phyloP scores from a whole-genome alignment of 1,140 invertebrate species.

The Hyles vespertilio region DNA sequence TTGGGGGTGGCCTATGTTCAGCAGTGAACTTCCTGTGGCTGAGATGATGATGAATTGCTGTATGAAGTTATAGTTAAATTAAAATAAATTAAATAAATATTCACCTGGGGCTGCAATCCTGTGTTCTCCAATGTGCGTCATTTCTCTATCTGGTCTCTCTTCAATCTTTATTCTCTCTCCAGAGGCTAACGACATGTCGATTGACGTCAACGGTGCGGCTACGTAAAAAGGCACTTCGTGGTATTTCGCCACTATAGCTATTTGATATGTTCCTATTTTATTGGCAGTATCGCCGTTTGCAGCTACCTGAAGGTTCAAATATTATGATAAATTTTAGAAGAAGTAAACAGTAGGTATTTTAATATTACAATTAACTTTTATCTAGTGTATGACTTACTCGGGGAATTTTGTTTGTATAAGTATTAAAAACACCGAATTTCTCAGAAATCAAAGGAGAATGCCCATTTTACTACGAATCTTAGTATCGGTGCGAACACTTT shows the following conservation, averaged over 20 bases:
- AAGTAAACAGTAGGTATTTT: too few relatives aligned
- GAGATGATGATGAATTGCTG: too few relatives aligned
- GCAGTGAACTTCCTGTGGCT: too few relatives aligned
- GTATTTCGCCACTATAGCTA: constrained; percentile 93
- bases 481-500: too few relatives aligned
- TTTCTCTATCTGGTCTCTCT: constrained; percentile 91
- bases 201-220: constrained; percentile 94
- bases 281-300: constrained; percentile 99
- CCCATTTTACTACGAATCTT: too few relatives aligned
- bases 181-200: constrained; percentile 87
- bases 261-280: constrained; percentile 99
- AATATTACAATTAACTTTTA: too few relatives aligned
- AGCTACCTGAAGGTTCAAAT: constrained; percentile 78
- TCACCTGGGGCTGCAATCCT: constrained; percentile 89
- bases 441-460: too few relatives aligned
- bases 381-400: too few relatives aligned
- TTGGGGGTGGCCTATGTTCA: too few relatives aligned
- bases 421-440: too few relatives aligned
- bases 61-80: neutral
- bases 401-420: too few relatives aligned
- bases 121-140: constrained; percentile 90
- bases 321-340: too few relatives aligned
- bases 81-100: constrained; percentile 1
- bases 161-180: constrained; percentile 96
- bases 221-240: constrained; percentile 97